Evolutionary conservation across 2,888 invertebrate species (phyloP).

Genomic region (Tricholauxania praeusta): DNA sequence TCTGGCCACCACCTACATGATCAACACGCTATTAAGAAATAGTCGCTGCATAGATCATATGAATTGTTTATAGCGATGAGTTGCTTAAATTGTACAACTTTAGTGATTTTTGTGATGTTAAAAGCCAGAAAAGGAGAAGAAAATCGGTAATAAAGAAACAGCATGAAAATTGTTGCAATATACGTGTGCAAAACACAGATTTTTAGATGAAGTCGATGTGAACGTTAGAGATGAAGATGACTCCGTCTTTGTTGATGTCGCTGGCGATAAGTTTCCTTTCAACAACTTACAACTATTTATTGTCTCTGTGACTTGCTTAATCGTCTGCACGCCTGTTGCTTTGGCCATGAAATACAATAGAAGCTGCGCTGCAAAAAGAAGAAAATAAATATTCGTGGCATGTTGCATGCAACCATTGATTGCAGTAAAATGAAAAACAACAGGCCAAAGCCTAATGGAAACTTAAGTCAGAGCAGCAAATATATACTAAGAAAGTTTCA

Average conservation of each 20-base stretch:
- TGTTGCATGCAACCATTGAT: slow-evolving; percentile 34
- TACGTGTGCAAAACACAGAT: not conserved
- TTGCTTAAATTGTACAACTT: no score
- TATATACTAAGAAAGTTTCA: not conserved
- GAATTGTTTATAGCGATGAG: no score
- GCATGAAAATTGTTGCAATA: no score
- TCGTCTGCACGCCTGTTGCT: slow-evolving; percentile 43
- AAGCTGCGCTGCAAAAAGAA: slow-evolving; percentile 27
- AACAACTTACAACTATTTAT: not conserved
- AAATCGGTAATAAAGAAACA: no score
- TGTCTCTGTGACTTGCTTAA: not conserved
- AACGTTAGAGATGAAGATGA: slow-evolving; percentile 4
- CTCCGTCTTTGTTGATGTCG: slow-evolving; percentile 24
- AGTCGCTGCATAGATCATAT: no score
- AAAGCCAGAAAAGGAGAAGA: no score
- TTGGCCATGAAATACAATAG: slow-evolving; percentile 44
- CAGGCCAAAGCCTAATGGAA: no score
- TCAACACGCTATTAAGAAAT: no score
- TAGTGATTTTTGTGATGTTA: no score
- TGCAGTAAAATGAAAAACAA: not conserved
- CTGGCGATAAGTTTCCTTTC: slow-evolving; percentile 32
- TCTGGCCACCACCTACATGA: no score
- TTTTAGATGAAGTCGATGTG: no score
- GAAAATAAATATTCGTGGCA: slow-evolving; percentile 21
- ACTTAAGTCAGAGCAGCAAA: no score